Conservation (phyloP, 2,113 vertebrate genomes). For the Eulemur rufifrons region DNA sequence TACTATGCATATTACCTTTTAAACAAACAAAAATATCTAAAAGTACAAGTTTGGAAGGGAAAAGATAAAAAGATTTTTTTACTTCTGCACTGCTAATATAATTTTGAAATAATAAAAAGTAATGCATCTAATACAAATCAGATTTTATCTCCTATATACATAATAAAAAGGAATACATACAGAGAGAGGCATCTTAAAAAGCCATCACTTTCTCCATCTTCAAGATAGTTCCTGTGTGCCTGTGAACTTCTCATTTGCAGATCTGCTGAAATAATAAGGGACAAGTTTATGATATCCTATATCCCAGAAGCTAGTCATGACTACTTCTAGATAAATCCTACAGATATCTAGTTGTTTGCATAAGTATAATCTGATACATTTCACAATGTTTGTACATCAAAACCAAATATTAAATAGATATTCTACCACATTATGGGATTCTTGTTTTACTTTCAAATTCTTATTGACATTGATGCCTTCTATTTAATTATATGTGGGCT, state of each 20-base stretch:
- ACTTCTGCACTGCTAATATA: neutral
- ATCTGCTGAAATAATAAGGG: conserved; percentile 78
- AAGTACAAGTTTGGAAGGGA: conserved; percentile 20
- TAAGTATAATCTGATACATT: neutral
- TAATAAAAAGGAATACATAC: conserved; percentile 78
- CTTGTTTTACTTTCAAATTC: conserved; percentile 40
- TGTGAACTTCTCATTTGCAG: conserved; percentile 69
- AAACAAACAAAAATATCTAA: conserved; percentile 39
- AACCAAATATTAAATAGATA: neutral
- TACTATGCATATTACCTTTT: neutral
- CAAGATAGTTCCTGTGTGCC: conserved; percentile 73
- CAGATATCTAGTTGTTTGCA: neutral
- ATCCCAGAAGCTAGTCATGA: neutral
- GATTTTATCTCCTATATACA: conserved; percentile 19
- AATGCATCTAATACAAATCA: neutral
- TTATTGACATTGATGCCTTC: conserved; percentile 4
- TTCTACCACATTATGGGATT: conserved; percentile 2
- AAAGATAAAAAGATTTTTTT: neutral
- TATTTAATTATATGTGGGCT: conserved; percentile 31
- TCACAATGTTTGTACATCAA: conserved; percentile 4
- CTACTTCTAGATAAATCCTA: neutral
- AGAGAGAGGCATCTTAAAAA: conserved; percentile 93
- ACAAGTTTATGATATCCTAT: neutral
- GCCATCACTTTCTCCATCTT: conserved; percentile 86
- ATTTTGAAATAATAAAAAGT: conserved; percentile 45